Evolutionary conservation across 2,888 invertebrate species (phyloP).

Genomic region (Metalampra italica): DNA sequence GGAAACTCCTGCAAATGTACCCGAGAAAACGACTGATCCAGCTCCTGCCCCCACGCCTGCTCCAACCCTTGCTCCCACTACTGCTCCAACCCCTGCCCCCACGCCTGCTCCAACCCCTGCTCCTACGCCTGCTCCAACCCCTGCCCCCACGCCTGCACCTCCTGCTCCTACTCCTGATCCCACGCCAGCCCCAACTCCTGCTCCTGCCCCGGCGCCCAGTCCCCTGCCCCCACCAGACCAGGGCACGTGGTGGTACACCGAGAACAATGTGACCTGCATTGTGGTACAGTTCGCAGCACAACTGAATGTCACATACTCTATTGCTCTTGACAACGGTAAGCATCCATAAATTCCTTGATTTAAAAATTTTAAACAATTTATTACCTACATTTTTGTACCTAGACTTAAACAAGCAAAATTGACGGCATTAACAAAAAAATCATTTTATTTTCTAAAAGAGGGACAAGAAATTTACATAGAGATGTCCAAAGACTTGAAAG

Average conservation of each 20-base stretch:
- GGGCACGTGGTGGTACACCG: slow-evolving; percentile 45
- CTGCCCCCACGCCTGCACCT: slow-evolving; percentile 21
- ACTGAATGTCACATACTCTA: slow-evolving; percentile 78
- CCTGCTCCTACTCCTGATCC: slow-evolving; percentile 53
- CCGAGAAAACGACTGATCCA: neutral
- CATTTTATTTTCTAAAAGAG: no score
- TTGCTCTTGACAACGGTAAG: slow-evolving; percentile 20
- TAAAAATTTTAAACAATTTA: no score
- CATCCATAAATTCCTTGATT: neutral
- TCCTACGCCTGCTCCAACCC: slow-evolving; percentile 21
- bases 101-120: slow-evolving; percentile 18
- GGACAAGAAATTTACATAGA: no score
- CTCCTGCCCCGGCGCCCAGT: slow-evolving; percentile 33
- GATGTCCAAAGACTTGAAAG: no score
- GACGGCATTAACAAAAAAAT: neutral
- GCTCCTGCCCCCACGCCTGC: neutral
- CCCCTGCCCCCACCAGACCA: slow-evolving; percentile 47
- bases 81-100: slow-evolving; percentile 1
- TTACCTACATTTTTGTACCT: no score
- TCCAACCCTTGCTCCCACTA: slow-evolving; percentile 4
- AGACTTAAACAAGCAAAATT: no score
- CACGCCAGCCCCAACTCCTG: slow-evolving; percentile 48
- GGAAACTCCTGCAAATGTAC: slow-evolving; percentile 2
- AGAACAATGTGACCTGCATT: slow-evolving; percentile 80
- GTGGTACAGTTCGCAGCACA: slow-evolving; percentile 82